Conservation (phyloP, 2,888 invertebrate species). For the Stictocephala bisonia region DNA sequence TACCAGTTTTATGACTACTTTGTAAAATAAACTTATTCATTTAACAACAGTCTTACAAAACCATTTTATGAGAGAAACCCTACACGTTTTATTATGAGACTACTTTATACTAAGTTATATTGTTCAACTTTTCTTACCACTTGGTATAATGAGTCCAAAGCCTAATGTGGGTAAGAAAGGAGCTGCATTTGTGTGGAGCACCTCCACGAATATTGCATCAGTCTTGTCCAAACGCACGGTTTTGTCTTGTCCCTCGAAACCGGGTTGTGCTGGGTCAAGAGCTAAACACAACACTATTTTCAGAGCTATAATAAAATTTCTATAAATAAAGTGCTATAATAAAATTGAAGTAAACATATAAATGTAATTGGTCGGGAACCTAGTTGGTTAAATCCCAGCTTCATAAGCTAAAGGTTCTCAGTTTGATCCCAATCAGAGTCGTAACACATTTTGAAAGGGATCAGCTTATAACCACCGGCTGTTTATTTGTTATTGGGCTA, state of each 20-base stretch:
- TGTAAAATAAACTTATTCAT: too few species aligned
- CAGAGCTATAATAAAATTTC: too few species aligned
- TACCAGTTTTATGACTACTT: too few species aligned
- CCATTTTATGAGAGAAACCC: not conserved
- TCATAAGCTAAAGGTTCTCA: too few species aligned
- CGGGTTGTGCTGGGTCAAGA: constrained; percentile 74
- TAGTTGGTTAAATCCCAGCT: too few species aligned
- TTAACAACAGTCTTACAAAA: not conserved
- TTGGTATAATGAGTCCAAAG: constrained; percentile 70
- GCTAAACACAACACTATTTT: constrained; percentile 65
- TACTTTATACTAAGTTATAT: not conserved
- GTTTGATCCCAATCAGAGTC: too few species aligned
- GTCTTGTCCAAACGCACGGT: constrained; percentile 68
- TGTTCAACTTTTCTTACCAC: constrained; percentile 64
- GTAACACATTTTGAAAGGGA: too few species aligned
- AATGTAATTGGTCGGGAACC: too few species aligned
- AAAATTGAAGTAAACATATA: too few species aligned
- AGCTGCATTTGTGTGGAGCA: constrained; percentile 73
- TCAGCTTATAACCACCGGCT: too few species aligned
- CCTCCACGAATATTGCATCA: constrained; percentile 72
- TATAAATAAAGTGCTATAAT: too few species aligned
- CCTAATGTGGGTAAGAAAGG: constrained; percentile 68
- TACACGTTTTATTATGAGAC: not conserved
- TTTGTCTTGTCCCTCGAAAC: constrained; percentile 66
- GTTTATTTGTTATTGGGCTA: too few species aligned